Conservation (phyloP, 2,113 vertebrate genomes). For the Neodontobutis hainanensis region DNA sequence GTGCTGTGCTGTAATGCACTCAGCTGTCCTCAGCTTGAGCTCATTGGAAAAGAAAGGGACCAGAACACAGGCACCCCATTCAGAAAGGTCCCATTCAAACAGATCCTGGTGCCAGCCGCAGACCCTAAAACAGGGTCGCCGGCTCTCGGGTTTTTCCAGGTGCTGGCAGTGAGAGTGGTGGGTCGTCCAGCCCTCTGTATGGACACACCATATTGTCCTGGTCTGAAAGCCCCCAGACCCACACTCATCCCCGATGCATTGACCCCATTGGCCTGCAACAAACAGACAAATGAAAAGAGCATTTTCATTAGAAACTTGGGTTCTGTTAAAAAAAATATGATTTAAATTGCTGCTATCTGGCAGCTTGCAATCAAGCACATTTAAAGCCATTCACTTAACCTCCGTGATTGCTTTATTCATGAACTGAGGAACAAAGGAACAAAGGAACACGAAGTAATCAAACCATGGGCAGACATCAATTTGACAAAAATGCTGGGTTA, state of each 20-base stretch:
- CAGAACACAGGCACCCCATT: conserved; percentile 86
- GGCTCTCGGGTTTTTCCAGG: conserved; percentile 82
- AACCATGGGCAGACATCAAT: conserved; percentile 37
- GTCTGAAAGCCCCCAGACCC: conserved; percentile 86
- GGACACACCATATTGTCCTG: conserved; percentile 91
- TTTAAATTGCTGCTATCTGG: conserved; percentile 54
- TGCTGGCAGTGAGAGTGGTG: conserved; percentile 87
- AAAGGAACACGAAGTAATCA: conserved; percentile 55
- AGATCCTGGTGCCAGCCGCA: conserved; percentile 95
- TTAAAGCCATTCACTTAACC: conserved; percentile 58
- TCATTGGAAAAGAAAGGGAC: conserved; percentile 70
- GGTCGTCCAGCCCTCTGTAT: conserved; percentile 90
- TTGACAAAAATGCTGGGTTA: conserved; percentile 25
- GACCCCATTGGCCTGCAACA: conserved; percentile 91
- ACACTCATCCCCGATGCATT: conserved; percentile 88
- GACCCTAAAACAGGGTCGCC: conserved; percentile 90
- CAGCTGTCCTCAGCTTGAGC: conserved; percentile 54
- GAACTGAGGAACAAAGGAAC: conserved; percentile 42
- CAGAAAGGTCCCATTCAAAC: conserved; percentile 90
- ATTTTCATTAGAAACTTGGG: conserved; percentile 46
- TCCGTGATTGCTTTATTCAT: conserved; percentile 68
- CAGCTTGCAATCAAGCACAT: conserved; percentile 59
- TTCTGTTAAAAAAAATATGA: conserved; percentile 8
- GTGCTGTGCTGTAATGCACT: conserved; percentile 91
- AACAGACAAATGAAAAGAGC: conserved; percentile 21